Base-by-base conservation (phyloP, 2,113 vertebrate species). In the rabbit (Oryctolagus cuniculus) region DNA sequence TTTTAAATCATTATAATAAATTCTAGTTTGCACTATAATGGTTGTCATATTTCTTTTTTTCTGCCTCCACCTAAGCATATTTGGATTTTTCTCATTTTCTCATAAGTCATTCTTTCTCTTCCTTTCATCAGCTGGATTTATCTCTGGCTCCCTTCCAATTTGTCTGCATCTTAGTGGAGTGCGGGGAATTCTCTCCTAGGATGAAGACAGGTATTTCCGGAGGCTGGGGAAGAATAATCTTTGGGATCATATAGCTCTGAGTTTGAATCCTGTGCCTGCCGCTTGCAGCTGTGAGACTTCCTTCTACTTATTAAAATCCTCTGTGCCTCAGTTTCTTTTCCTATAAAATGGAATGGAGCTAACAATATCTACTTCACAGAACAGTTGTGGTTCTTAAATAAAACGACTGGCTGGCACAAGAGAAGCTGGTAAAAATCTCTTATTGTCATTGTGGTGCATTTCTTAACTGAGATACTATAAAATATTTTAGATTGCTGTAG, bases 71-170 rank as follows among this genome's bases (percentile, higher is more conserved):
- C 49, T 36, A 72, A 95, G 90, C 17, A 51, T 86, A 81, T 84
- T 88, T 90, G 86, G 88, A 89, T 72, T 93, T 96, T 81, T 72
- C 86, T 93, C 58, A 17, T 66, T 93, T 97, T 94, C 88, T 90
- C 86, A 31, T 95, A 74, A 82, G 75, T 92, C 79, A 84, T 93
- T 86, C 58, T 27, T 70, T 83, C 79, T 66, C 0, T 87, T 95
- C 53, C 63, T 95, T 96, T 96, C 92, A 89, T 92, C 94, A 81
- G 82, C 87, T 95, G 74, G 82, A 75, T 92, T 55, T 77, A 64
- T 94, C 66, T 83, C 86, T 97, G 95, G 90, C 96, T 87, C 66
- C 7, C 70, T 80, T 91, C 96, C 96, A 96, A 0, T 51, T 53
- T 36, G 44, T 64, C 15, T 72, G 58, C 29, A 10, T 88, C 85